A percentile compares a stretch with the other conserved stretches of the same genome.
Evolutionary conservation across 1,140 invertebrate genomes (phyloP).

Genomic region (Pseudomyrmex concolor): DNA sequence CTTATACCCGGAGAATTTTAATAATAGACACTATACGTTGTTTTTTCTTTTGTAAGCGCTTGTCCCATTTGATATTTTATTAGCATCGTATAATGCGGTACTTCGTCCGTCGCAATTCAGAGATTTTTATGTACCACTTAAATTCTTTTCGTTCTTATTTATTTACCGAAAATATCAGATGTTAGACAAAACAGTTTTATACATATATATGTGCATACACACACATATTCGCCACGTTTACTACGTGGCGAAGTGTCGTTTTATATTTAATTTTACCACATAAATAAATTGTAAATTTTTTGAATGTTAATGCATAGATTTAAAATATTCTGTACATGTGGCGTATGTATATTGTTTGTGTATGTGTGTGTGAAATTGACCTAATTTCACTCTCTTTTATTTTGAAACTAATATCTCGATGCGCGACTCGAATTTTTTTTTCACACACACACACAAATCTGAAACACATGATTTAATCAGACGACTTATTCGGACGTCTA

Average conservation of each 20-base stretch:
- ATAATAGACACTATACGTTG: slow-evolving; percentile 29
- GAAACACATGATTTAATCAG: not conserved
- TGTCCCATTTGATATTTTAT: slow-evolving; percentile 33
- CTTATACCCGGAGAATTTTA: slow-evolving; percentile 14
- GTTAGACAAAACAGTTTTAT: slow-evolving; percentile 16
- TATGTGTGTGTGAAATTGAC: too few relatives aligned
- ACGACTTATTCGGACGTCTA: slow-evolving; percentile 62
- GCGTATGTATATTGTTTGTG: too few relatives aligned
- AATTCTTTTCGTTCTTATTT: slow-evolving; percentile 19
- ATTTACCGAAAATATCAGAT: not conserved
- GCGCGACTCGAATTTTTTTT: not conserved
- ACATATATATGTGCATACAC: not conserved
- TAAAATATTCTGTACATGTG: too few relatives aligned
- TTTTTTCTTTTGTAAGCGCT: not conserved
- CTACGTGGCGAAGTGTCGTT: too few relatives aligned
- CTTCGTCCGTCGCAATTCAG: slow-evolving; percentile 5
- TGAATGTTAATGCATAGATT: too few relatives aligned
- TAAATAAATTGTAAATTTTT: too few relatives aligned
- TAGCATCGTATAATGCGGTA: slow-evolving; percentile 21
- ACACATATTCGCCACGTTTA: not conserved
- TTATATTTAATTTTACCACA: too few relatives aligned
- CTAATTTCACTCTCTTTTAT: not conserved
- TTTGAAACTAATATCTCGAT: not conserved
- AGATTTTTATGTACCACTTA: slow-evolving; percentile 43
- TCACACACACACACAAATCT: slow-evolving; percentile 26